A percentile compares a stretch with the other conserved stretches of the same genome.
phyloP scores from a whole-genome alignment of 2,797 vertebrate species.

The Heterohyrax brucei region DNA sequence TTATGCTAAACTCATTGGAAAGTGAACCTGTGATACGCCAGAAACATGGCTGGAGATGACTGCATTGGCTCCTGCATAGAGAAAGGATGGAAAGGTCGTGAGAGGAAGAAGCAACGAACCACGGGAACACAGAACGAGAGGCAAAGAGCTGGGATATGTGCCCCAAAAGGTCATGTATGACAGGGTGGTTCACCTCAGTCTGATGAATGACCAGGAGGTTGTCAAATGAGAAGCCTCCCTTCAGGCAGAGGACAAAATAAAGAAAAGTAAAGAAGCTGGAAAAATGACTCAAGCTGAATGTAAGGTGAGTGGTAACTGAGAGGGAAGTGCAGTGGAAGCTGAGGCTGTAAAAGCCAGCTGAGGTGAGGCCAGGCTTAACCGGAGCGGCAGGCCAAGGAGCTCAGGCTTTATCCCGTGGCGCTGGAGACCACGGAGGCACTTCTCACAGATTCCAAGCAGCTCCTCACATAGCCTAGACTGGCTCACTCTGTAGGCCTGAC shows the following conservation, averaged over 20 bases:
- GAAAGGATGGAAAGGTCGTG: neutral
- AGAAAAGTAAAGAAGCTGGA: too few species aligned
- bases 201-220: neutral
- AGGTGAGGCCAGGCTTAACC: accelerated
- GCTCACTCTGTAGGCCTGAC: neutral
- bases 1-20: neutral
- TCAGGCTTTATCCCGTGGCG: accelerated
- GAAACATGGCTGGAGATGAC: neutral
- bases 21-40: too few species aligned
- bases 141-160: too few species aligned
- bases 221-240: neutral
- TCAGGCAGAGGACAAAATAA: neutral
- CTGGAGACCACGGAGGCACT: neutral
- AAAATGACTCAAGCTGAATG: too few species aligned
- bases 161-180: neutral
- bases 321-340: neutral
- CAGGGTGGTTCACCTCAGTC: accelerated
- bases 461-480: neutral
- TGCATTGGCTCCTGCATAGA: neutral
- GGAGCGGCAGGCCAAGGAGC: neutral
- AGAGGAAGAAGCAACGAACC: neutral
- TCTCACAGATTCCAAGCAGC: neutral
- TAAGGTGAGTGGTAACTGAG: accelerated
- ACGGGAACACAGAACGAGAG: neutral
- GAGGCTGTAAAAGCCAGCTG: neutral